Evolutionary conservation across 2,888 invertebrate genomes (phyloP).

Genomic region (Scotopteryx bipunctaria): DNA sequence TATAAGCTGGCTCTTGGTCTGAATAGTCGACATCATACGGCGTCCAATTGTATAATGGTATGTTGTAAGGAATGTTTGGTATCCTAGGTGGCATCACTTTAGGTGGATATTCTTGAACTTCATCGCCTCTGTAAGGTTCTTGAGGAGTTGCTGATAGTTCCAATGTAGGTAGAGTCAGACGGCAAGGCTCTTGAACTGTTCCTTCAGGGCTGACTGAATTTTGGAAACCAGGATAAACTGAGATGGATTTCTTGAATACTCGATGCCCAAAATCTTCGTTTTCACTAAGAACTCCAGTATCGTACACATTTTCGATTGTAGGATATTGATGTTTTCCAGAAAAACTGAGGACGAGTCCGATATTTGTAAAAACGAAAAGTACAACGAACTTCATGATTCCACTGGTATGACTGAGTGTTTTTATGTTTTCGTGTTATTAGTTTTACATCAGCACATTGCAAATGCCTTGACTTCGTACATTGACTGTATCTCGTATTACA

Average conservation of each 20-base stretch:
- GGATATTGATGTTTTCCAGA: slow-evolving; percentile 1
- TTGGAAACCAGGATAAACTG: background rate
- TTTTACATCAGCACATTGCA: slow-evolving; percentile 32
- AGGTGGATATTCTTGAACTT: background rate
- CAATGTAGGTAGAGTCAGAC: slow-evolving; percentile 23
- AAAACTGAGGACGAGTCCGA: slow-evolving; percentile 14
- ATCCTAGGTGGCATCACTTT: slow-evolving; percentile 15
- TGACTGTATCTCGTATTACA: slow-evolving; percentile 19
- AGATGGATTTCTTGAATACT: slow-evolving; percentile 28
- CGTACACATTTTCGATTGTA: background rate
- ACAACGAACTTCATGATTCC: slow-evolving; percentile 30
- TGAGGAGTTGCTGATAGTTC: slow-evolving; percentile 10
- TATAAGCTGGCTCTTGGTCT: slow-evolving; percentile 6
- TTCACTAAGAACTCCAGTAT: background rate
- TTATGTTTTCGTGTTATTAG: slow-evolving; percentile 22
- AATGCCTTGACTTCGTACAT: slow-evolving; percentile 19
- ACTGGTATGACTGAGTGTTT: slow-evolving; percentile 34
- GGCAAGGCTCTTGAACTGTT: slow-evolving; percentile 22
- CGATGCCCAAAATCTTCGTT: slow-evolving; percentile 3
- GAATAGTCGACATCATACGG: slow-evolving; percentile 21
- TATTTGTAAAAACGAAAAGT: slow-evolving; percentile 19
- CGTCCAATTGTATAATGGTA: slow-evolving; percentile 20
- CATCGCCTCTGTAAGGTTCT: slow-evolving; percentile 15
- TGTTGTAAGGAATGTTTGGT: slow-evolving; percentile 9
- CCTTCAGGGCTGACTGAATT: slow-evolving; percentile 14